Conservation (phyloP, 1,140 invertebrate species). For the Daktulosphaira vitifoliae region DNA sequence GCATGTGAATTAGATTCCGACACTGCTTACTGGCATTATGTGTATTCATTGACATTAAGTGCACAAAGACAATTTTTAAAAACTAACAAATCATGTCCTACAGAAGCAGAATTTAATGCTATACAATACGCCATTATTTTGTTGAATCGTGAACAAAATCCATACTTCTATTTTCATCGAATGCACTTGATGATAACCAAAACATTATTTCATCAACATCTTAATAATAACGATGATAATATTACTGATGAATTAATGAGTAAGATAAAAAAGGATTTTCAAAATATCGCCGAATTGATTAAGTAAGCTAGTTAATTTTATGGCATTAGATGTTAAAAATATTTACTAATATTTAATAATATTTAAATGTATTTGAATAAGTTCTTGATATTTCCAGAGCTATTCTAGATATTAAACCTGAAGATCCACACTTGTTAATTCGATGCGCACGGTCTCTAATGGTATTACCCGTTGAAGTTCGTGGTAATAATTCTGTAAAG, state of each 20-base stretch:
- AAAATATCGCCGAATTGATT: not conserved
- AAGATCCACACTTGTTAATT: conserved; percentile 7
- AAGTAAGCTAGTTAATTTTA: not conserved
- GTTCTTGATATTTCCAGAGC: not conserved
- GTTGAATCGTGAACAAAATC: not conserved
- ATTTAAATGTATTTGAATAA: no score
- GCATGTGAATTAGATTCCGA: conserved; percentile 12
- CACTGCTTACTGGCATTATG: not conserved
- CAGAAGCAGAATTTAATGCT: not conserved
- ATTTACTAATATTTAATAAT: no score
- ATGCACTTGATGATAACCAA: not conserved
- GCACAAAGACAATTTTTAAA: conserved; percentile 1
- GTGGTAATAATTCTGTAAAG: not conserved
- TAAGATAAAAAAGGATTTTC: not conserved
- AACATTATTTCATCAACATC: not conserved
- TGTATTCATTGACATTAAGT: not conserved
- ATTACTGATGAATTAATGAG: not conserved
- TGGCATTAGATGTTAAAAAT: no score
- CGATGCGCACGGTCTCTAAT: conserved; percentile 7
- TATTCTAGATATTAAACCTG: not conserved
- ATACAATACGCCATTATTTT: conserved; percentile 9
- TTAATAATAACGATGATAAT: not conserved
- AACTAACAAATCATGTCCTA: conserved; percentile 2
- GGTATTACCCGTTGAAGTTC: not conserved
- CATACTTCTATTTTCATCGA: conserved; percentile 14